Evolutionary conservation across 2,888 invertebrate genomes (phyloP).

Genomic region (Tenthredo distinguenda): DNA sequence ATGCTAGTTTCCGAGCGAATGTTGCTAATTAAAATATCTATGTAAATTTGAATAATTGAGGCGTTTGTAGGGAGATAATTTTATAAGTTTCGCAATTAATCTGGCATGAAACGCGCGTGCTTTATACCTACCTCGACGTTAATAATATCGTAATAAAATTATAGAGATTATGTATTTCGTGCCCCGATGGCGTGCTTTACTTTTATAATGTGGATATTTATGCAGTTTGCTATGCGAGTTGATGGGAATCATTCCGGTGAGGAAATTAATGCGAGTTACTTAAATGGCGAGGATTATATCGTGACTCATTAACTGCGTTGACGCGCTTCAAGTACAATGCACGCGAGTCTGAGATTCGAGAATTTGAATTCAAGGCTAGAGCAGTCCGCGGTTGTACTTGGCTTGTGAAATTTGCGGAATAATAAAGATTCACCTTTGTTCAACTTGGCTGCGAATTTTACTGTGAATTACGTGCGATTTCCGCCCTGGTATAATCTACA

Average conservation of each 20-base stretch:
- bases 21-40: constrained; percentile 66
- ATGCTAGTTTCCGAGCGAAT: constrained; percentile 16
- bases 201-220: constrained; percentile 17
- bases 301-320: constrained; percentile 42
- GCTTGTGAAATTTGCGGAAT: constrained; percentile 40
- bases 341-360: constrained; percentile 28
- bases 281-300: constrained; percentile 31
- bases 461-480: constrained; percentile 7
- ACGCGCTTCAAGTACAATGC: constrained; percentile 33
- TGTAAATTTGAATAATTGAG: constrained; percentile 64
- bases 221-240: neutral
- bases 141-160: constrained; percentile 3
- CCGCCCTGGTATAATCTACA: neutral
- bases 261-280: constrained; percentile 24
- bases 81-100: neutral
- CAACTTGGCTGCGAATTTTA: neutral
- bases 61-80: constrained; percentile 62
- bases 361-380: constrained; percentile 39
- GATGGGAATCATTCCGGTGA: neutral
- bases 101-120: neutral
- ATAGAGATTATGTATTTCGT: constrained; percentile 8
- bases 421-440: constrained; percentile 14
- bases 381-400: neutral
- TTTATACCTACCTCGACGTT: neutral
- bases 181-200: neutral